Conservation (phyloP, 1,140 invertebrate genomes). For the Drosophila ohnishii region DNA sequence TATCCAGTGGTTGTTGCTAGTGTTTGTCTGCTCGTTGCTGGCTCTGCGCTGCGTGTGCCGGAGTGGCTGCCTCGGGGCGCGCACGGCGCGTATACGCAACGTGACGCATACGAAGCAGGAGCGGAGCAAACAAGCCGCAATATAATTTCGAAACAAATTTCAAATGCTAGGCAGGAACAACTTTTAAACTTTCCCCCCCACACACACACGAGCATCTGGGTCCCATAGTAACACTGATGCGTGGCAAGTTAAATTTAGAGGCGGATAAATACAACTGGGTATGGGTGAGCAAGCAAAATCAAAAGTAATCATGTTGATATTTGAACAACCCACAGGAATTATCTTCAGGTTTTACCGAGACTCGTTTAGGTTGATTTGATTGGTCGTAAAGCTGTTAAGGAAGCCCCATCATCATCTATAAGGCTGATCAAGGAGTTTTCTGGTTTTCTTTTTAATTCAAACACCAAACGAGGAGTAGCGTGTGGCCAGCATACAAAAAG, state of each 20-base stretch:
- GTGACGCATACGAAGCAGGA: conserved; percentile 68
- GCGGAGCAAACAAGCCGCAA: conserved; percentile 46
- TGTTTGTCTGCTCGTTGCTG: conserved; percentile 29
- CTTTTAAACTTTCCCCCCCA: conserved; percentile 68
- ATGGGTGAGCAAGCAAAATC: conserved; percentile 61
- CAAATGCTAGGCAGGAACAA: conserved; percentile 77
- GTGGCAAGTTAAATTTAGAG: conserved; percentile 66
- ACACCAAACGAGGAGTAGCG: not conserved
- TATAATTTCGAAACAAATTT: conserved; percentile 75
- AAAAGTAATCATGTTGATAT: conserved; percentile 76
- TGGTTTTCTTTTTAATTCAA: not conserved
- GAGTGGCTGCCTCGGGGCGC: conserved; percentile 18
- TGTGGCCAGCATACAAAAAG: conserved; percentile 3
- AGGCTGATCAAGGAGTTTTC: not conserved
- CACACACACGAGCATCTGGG: conserved; percentile 5
- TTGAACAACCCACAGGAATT: conserved; percentile 57
- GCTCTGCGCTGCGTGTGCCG: not conserved
- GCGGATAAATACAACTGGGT: conserved; percentile 53
- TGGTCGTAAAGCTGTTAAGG: conserved; percentile 26
- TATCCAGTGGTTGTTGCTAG: conserved; percentile 29
- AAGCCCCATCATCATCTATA: not conserved
- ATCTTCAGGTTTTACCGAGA: conserved; percentile 46
- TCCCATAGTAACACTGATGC: conserved; percentile 58
- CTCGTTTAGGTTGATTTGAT: conserved; percentile 45
- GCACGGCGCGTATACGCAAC: conserved; percentile 68